Percentiles rank a stretch among this genome's conserved stretches.
phyloP scores from a whole-genome alignment of 1,140 invertebrate species.

The Bombus vancouverensis region DNA sequence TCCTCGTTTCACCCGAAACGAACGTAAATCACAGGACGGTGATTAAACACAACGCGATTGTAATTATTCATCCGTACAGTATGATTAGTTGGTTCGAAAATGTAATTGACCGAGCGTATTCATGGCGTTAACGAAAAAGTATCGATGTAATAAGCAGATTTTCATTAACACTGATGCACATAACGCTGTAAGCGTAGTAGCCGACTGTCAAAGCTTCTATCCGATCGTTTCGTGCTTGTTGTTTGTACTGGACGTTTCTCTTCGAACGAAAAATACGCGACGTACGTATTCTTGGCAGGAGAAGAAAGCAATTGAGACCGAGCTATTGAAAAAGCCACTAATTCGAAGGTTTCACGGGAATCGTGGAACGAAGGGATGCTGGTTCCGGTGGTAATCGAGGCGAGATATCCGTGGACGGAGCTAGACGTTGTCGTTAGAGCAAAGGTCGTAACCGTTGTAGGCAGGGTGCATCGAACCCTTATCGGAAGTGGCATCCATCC shows the following conservation, averaged over 20 bases:
- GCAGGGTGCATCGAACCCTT: slow-evolving; percentile 23
- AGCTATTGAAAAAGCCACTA: too few relatives aligned
- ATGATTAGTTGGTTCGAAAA: neutral
- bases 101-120: neutral
- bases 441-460: slow-evolving; percentile 9
- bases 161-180: neutral
- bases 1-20: neutral
- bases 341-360: too few relatives aligned
- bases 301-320: too few relatives aligned
- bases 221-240: too few relatives aligned
- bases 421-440: neutral
- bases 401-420: slow-evolving; percentile 14
- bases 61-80: neutral
- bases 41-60: neutral
- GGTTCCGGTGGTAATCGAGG: neutral
- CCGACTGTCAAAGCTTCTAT: too few relatives aligned
- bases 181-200: too few relatives aligned
- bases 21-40: neutral
- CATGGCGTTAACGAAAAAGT: neutral
- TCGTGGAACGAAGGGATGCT: neutral
- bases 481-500: slow-evolving; percentile 32
- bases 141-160: neutral
- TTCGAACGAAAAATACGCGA: too few relatives aligned
- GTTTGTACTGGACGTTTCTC: too few relatives aligned
- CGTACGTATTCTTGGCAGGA: too few relatives aligned